Evolutionary conservation across 1,140 invertebrate species (phyloP).

Genomic region (Bombus fervidus): DNA sequence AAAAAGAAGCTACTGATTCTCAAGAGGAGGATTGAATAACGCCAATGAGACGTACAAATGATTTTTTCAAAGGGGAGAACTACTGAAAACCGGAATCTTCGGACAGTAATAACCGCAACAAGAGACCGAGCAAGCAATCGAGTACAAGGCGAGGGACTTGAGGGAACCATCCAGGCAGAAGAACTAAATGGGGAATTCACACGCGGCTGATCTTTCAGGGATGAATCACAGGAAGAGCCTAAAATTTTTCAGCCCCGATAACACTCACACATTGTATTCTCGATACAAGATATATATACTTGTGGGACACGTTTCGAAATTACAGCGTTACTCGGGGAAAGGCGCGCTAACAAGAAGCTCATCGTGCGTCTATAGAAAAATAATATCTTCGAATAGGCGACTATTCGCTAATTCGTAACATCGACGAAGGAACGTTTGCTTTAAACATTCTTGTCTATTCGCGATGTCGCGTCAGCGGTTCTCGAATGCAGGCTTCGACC

Average conservation of each 20-base stretch:
- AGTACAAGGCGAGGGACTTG: constrained; percentile 43
- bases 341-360: background rate
- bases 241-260: constrained; percentile 12
- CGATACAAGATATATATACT: background rate
- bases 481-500: background rate
- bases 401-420: background rate
- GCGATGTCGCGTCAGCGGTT: background rate
- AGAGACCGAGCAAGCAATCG: constrained; percentile 1
- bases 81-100: background rate
- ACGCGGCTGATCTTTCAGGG: constrained; percentile 46
- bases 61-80: background rate
- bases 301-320: background rate
- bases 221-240: constrained; percentile 43
- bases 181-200: constrained; percentile 57
- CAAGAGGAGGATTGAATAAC: background rate
- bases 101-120: background rate
- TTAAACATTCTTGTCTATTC: constrained; percentile 5
- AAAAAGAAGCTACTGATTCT: background rate
- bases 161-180: constrained; percentile 46
- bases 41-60: background rate
- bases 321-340: background rate
- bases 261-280: no score
- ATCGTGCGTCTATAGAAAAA: background rate
- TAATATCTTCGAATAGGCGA: background rate
- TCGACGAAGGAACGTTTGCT: constrained; percentile 13